phyloP scores from a whole-genome alignment of 2,113 vertebrate species.

The rabbit (Oryctolagus cuniculus) region DNA sequence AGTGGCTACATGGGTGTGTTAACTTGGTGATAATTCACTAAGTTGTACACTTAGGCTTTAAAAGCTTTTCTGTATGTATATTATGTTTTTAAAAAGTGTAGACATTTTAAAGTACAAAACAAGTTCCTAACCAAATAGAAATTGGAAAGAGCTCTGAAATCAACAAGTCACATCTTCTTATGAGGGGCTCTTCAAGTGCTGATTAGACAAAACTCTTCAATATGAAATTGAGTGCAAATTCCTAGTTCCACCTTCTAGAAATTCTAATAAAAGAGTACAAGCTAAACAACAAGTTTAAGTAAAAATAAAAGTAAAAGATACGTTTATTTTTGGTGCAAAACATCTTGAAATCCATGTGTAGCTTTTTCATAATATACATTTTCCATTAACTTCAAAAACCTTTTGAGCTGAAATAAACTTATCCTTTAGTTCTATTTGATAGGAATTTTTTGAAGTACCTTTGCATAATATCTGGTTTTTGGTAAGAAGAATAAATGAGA shows the following conservation, averaged over 20 bases:
- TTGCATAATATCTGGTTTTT: background rate
- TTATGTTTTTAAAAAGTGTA: background rate
- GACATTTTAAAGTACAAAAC: conserved; percentile 9
- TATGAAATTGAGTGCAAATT: background rate
- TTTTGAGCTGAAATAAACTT: no score
- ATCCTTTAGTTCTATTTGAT: no score
- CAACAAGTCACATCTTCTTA: no score
- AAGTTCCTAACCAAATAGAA: background rate
- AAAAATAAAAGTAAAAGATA: no score
- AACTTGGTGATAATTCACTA: background rate
- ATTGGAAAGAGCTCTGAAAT: background rate
- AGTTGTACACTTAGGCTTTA: background rate
- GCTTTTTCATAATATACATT: no score
- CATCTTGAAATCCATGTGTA: no score
- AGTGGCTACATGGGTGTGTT: background rate
- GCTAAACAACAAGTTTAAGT: no score
- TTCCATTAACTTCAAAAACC: no score
- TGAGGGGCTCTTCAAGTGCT: background rate
- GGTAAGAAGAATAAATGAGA: background rate
- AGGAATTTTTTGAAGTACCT: no score
- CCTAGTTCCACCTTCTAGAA: background rate
- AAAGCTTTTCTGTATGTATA: background rate
- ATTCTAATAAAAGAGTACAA: background rate
- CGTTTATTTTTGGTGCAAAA: no score
- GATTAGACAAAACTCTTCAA: background rate